Evolutionary conservation across 2,113 vertebrate genomes (phyloP).

Genomic region (Panthera tigris): DNA sequence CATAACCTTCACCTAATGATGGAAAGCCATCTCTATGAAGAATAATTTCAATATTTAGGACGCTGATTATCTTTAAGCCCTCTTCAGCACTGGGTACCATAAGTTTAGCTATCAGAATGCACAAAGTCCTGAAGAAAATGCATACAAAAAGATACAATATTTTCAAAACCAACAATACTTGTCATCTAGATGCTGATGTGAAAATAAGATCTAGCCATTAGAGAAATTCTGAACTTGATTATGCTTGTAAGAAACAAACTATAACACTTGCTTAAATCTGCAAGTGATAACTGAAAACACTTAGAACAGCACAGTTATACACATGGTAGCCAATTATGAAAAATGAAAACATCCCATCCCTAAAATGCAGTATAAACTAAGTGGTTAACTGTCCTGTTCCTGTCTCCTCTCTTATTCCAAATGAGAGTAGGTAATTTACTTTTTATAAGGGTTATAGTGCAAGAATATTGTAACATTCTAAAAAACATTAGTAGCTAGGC

Average conservation of each 20-base stretch:
- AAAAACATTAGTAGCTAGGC: slow-evolving; percentile 50
- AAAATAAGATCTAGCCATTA: slow-evolving; percentile 26
- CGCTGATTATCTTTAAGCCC: slow-evolving; percentile 30
- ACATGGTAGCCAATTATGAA: background rate
- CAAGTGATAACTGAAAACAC: slow-evolving; percentile 33
- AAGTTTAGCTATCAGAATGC: slow-evolving; percentile 36
- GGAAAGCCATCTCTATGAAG: slow-evolving; percentile 45
- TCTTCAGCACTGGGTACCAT: slow-evolving; percentile 22
- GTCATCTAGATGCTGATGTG: slow-evolving; percentile 27
- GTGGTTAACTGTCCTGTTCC: background rate
- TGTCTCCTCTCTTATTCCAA: slow-evolving; percentile 7
- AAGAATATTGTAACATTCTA: slow-evolving; percentile 46
- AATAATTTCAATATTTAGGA: slow-evolving; percentile 49
- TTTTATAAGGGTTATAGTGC: slow-evolving; percentile 46
- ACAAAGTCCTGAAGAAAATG: slow-evolving; percentile 51
- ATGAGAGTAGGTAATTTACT: slow-evolving; percentile 32
- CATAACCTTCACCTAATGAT: slow-evolving; percentile 48
- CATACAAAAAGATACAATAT: slow-evolving; percentile 28
- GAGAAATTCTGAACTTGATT: slow-evolving; percentile 4
- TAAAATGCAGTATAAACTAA: slow-evolving; percentile 12
- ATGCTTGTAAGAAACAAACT: slow-evolving; percentile 31
- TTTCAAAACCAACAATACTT: slow-evolving; percentile 53
- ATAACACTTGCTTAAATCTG: slow-evolving; percentile 8
- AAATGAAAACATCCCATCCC: background rate
- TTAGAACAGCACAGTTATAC: background rate